Percentiles rank a stretch among this genome's conserved stretches.
Evolutionary conservation across 1,140 invertebrate genomes (phyloP).

Genomic region (Copidosoma floridanum): DNA sequence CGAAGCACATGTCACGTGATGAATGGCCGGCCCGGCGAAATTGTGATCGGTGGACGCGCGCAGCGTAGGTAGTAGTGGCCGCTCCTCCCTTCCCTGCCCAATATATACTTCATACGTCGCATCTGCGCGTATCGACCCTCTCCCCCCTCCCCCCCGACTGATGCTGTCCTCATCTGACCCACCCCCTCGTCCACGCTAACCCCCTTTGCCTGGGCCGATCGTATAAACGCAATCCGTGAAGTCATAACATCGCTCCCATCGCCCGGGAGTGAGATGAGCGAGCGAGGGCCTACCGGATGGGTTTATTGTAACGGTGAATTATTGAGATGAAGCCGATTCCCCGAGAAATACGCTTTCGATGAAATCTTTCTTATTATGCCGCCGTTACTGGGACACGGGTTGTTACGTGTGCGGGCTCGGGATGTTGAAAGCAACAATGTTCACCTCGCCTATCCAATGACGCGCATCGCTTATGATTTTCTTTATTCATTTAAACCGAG

Average conservation of each 20-base stretch:
- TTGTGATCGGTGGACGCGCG: constrained; percentile 43
- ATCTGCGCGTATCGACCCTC: constrained; percentile 18
- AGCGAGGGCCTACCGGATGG: background rate
- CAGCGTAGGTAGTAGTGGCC: background rate
- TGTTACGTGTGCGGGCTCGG: no score
- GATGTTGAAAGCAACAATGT: background rate
- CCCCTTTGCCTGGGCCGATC: background rate
- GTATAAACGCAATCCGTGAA: constrained; percentile 17
- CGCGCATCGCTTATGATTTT: no score
- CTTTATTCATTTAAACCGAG: no score
- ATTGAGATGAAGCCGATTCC: constrained; percentile 12
- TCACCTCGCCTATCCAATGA: no score
- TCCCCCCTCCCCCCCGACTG: background rate
- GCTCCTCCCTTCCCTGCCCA: background rate
- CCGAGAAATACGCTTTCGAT: constrained; percentile 2
- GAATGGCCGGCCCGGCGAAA: constrained; percentile 38
- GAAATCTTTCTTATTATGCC: constrained; percentile 16
- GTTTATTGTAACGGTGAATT: constrained; percentile 11
- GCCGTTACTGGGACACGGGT: background rate
- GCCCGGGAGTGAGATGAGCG: background rate
- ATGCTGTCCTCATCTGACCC: no score
- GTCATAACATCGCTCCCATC: constrained; percentile 1
- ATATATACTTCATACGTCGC: constrained; percentile 13
- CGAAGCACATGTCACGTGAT: constrained; percentile 45
- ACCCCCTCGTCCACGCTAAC: background rate